Base-by-base conservation (phyloP, 2,888 invertebrate species). In the Yponomeuta evonymella region DNA sequence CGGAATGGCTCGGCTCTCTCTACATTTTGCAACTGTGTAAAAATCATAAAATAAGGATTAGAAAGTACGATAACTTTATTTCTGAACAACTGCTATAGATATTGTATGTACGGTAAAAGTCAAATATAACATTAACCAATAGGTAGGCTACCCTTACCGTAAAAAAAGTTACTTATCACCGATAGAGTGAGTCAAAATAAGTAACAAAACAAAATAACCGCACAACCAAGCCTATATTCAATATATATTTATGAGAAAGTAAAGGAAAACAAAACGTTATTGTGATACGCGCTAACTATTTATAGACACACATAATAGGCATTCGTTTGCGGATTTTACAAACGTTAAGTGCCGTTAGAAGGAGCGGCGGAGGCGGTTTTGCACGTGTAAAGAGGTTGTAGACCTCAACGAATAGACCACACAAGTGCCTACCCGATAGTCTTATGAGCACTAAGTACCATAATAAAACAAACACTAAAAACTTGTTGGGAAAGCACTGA, bases 361-460 rank as follows among this genome's bases (percentile, higher is more conserved):
- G 85, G 85, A 81, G 85, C 79, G 86, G 78, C 80, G 12, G 58
- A 29, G 70, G 67, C 58, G 75, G 76, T 79, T 79, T 85, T 79
- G 86, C 84, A 84, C 84, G 51, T 58, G 51, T 84, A 86, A 74
- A 72, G 77, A 79, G 85, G 82, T 73, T 84, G 86, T 83, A 80
- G 86, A 85, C 85, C 87, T 77, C 67, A 15, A 43, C 43, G 43
- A 43, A 43, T 29, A 29, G 65, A 33, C 65, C 65, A 65, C 65
- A 65, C 65, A 65, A 65, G 30, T 65, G 12, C 65, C 29, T 29
- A 43, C 6, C 29, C 33, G 33, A 65, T 65, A 65, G 12, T 65
- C 15, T 29, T 63, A 63, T 9, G 63, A 63, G 63, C 63, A 12
- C 65, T 65, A 30, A 65, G 65, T 65, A 30, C 65, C 30, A 29